Evolutionary conservation across 1,140 invertebrate genomes (phyloP), one percentile per base, ranked within the genome.

Genomic region (Andricus grossulariae): DNA sequence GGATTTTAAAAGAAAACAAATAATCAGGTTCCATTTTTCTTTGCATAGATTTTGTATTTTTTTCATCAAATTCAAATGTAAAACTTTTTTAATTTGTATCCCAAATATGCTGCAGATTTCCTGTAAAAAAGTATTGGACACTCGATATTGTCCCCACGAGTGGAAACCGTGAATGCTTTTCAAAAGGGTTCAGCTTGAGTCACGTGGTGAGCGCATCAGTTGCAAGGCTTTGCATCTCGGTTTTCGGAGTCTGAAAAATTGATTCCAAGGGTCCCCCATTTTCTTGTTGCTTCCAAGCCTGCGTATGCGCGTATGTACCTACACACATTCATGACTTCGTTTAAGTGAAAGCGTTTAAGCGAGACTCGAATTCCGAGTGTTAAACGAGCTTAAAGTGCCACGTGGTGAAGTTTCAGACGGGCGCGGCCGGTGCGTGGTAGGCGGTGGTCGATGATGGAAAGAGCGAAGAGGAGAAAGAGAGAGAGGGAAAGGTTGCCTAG

Each of bases 401-500:
- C 72, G 75, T 75, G 75, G 66, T 74, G 72, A 50, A 78, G 76
- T 78, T 81, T 78, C 73, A 83, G 79, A 81, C 79, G 82, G 82
- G 82, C 79, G 82, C 78, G 82, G 80, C 49, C 73, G 76, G 8
- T 11, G 32, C 32, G 75, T 82, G 79, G 79, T 82, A 79, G 81
- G 81, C 78, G 81, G 81, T 80, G 82, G 82, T 81, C 80, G 82
- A 81, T 83, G 82, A 81, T 78, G 81, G 78, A 60, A 54, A 81
- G 74, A 77, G 78, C 21, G 8, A 7, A 55, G 79, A 75, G 49
- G 71, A 79, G 73, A 72, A 25, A 21, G 21, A 45, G 70, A 80
- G 39, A 57, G 52, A 66, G 71, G 13, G 54, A 50, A 84, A 81
- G 83, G 87, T 88, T 88, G 87, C 88, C 79, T 74, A 76, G 87